These are phyloP conservation scores for Distichodus sexfasciatus DNA, from an alignment of 2,797 vertebrate species.

Conservation along the genomic window DNA sequence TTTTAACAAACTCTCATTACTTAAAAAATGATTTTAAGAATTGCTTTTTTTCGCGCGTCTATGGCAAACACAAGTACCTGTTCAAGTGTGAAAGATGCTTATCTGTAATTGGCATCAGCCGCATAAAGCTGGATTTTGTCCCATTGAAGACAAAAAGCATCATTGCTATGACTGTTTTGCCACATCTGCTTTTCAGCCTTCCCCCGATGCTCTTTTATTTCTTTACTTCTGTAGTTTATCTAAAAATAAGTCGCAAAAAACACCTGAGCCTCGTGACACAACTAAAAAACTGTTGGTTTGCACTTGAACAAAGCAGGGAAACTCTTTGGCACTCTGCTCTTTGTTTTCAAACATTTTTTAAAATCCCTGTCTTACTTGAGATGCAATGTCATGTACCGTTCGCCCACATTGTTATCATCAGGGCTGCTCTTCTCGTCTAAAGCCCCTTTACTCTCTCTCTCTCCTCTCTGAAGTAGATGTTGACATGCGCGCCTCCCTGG, in stretches of 20 bases:
- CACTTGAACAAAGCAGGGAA: neutral
- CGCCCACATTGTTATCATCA: neutral
- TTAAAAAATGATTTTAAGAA: no score
- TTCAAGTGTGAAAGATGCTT: neutral
- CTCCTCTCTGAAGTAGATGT: neutral
- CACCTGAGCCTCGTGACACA: neutral
- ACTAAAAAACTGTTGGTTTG: neutral
- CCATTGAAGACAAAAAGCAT: neutral
- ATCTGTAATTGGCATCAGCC: neutral
- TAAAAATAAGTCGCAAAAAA: neutral
- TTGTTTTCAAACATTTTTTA: neutral
- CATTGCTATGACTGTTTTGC: neutral
- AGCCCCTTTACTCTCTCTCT: neutral
- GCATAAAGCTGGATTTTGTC: neutral
- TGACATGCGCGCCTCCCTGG: neutral
- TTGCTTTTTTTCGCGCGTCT: no score
- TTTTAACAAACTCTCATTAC: no score
- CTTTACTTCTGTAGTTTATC: neutral
- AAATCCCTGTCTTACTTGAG: neutral
- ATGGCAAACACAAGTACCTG: neutral
- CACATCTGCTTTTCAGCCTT: neutral
- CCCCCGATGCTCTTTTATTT: slow-evolving; percentile 2
- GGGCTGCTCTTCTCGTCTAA: neutral
- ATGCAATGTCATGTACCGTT: neutral
- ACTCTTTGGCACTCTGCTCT: neutral